A percentile compares a stretch with the other conserved stretches of the same genome.
Conservation (phyloP, 2,113 vertebrate species). For the Hypocryptadius cinnamomeus region DNA sequence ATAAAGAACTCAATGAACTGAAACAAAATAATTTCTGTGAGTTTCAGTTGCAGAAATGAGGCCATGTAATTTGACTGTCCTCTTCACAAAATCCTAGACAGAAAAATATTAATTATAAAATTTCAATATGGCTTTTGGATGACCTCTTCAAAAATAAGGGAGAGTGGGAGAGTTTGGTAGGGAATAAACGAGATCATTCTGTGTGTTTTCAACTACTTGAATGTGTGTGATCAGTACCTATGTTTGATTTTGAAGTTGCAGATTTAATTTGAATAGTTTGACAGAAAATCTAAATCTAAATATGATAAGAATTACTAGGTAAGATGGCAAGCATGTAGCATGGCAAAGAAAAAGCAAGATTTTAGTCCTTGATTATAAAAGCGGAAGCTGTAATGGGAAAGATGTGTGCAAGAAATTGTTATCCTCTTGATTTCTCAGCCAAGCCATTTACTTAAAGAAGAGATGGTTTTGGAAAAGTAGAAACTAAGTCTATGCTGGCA, state of each 20-base stretch:
- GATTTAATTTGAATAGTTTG: not conserved
- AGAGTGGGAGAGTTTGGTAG: not conserved
- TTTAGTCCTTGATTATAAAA: not conserved
- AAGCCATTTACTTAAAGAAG: not conserved
- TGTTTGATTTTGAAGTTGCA: not conserved
- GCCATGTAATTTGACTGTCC: not conserved
- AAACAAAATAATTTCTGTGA: not conserved
- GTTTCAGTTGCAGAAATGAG: not conserved
- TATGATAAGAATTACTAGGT: not conserved
- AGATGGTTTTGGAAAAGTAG: not conserved
- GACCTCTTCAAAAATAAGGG: not conserved
- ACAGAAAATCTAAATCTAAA: not conserved
- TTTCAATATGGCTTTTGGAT: not conserved
- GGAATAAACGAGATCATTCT: not conserved
- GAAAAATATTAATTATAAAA: not conserved
- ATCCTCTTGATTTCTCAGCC: not conserved
- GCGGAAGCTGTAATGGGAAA: not conserved
- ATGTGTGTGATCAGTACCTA: not conserved
- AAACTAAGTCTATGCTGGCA: not conserved
- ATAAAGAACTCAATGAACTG: not conserved
- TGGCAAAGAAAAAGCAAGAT: not conserved
- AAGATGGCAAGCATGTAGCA: not conserved
- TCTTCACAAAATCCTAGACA: not conserved
- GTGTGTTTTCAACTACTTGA: not conserved
- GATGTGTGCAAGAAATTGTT: not conserved